phyloP scores from a whole-genome alignment of 2,888 invertebrate species.

The Bedellia somnulentella region DNA sequence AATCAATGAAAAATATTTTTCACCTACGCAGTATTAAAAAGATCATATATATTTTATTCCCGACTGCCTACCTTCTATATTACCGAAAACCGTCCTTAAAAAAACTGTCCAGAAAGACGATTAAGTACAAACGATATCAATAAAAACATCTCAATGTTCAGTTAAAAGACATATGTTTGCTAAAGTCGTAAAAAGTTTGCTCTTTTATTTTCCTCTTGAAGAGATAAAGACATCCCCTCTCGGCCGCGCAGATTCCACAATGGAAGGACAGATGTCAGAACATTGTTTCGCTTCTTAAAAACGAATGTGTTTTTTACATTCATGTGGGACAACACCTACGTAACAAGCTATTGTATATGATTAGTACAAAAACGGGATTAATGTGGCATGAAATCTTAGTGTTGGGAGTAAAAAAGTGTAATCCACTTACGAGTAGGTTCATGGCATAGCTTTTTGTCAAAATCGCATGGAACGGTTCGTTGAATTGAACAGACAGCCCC shows the following conservation, averaged over 20 bases:
- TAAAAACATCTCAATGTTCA: neutral
- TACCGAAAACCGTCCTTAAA: no score
- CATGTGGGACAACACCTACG: constrained; percentile 48
- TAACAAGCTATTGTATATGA: constrained; percentile 33
- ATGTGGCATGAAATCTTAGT: constrained; percentile 50
- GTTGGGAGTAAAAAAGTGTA: constrained; percentile 33
- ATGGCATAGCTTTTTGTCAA: constrained; percentile 47
- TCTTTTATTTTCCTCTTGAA: constrained; percentile 21
- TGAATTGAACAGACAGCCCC: constrained; percentile 45
- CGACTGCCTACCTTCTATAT: no score
- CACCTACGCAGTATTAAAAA: no score
- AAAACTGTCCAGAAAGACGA: no score
- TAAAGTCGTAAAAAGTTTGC: constrained; percentile 19
- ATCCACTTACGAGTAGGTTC: constrained; percentile 59
- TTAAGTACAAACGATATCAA: neutral
- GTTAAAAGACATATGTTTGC: constrained; percentile 6
- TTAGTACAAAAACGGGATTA: constrained; percentile 41
- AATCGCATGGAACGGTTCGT: constrained; percentile 37
- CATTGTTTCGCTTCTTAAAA: constrained; percentile 23
- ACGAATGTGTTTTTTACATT: constrained; percentile 37
- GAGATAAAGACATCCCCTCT: constrained; percentile 19
- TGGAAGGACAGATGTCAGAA: constrained; percentile 40
- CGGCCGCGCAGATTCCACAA: constrained; percentile 25
- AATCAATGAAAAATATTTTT: no score
- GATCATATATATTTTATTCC: no score